These are phyloP conservation scores for Anisognathus igniventris DNA, from an alignment of 2,797 vertebrate species.

Conservation along the genomic window DNA sequence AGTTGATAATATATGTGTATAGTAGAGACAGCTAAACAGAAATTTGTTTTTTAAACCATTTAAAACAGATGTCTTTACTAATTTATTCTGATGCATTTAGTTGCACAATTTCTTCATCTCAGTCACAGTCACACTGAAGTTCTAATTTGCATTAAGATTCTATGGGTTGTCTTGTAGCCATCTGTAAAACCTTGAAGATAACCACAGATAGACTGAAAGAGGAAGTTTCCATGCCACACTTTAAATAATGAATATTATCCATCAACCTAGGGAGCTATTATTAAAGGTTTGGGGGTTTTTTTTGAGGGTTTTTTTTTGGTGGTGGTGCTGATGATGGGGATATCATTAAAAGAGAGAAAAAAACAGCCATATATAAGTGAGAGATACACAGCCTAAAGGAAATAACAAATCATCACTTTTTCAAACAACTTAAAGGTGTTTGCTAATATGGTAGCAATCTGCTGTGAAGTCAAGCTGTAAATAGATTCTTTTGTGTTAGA, in stretches of 20 bases:
- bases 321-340: not conserved
- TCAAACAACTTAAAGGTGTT: slow-evolving; percentile 63
- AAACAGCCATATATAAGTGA: not conserved
- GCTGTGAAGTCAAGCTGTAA: slow-evolving; percentile 64
- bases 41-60: not conserved
- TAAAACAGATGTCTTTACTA: not conserved
- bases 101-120: not conserved
- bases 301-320: not conserved
- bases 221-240: not conserved
- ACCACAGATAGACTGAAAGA: not conserved
- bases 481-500: slow-evolving; percentile 60
- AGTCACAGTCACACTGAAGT: slow-evolving; percentile 8
- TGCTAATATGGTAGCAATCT: slow-evolving; percentile 61
- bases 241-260: not conserved
- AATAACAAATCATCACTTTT: slow-evolving; percentile 53
- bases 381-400: not conserved
- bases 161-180: not conserved
- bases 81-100: slow-evolving; percentile 16
- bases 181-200: slow-evolving; percentile 4
- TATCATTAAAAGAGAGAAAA: not conserved
- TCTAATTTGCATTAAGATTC: slow-evolving; percentile 21
- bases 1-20: not conserved
- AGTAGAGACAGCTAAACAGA: not conserved
- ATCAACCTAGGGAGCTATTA: not conserved
- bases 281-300: not conserved